Evolutionary conservation across 2,888 invertebrate genomes (phyloP), one percentile per base, ranked within the genome.

Genomic region (Heteropelma amictum): DNA sequence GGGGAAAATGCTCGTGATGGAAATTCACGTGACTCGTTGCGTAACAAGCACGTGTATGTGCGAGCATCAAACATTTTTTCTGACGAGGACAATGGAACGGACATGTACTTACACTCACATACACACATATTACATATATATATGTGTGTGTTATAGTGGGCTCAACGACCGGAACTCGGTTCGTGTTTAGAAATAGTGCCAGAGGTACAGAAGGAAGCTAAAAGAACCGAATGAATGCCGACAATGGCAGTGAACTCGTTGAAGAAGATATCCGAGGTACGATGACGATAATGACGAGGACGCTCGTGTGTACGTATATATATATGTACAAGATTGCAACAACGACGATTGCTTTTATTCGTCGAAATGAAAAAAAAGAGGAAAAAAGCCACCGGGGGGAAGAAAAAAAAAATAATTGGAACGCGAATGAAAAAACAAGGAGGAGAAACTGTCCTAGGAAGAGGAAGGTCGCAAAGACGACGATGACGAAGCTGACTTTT

Each of bases 191-290:
- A 60, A 60, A 70, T 49, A 12, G 49, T 60, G 51, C 49, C 12
- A 7, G 54, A 53, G 58, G 28, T 64, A 64, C 49, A 53, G 69
- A 61, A 61, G 60, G 33, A 70, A 70, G 49, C 8, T 47, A 28
- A 69, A 45, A 47, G 67, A 60, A 67, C 65, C 33, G 58, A 47
- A 68, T 33, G 72, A 75, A 75, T 69, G 72, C 68, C 60, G 81
- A 79, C 83, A 77, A 79, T 84, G 86, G 79, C 86, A 85, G 79
- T 85, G 85, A 87, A 86, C 86, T 84, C 56, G 58, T 17, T 42
- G 58, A 51, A 58, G 38, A 72, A 49, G 65, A 60, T 40, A 23
- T 40, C 51, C 56, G 54, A 51, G 65, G 58, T 65, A 60, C 60
- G 68, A 58, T 49, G 58, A 71, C 63, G 72, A 67, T 58, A 30